A percentile compares a stretch with the other conserved stretches of the same genome.
Conservation (phyloP, 2,797 vertebrate genomes). For the Enteromius treurensis region DNA sequence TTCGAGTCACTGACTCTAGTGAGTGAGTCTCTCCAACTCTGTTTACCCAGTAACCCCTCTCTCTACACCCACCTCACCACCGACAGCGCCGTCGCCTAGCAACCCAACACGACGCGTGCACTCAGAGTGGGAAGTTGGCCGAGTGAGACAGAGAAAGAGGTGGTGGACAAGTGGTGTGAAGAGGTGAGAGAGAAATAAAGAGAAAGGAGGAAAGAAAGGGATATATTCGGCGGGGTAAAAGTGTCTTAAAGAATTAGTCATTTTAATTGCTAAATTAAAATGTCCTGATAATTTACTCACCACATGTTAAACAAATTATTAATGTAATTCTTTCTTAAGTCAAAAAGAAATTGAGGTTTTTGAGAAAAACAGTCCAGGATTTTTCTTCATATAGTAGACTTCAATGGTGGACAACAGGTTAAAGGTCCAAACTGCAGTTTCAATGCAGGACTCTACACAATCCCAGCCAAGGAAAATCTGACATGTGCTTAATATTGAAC, state of each 20-base stretch:
- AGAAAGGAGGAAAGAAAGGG: slow-evolving; percentile 22
- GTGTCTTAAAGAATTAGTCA: neutral
- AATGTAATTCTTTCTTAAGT: neutral
- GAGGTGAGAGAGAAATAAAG: slow-evolving; percentile 42
- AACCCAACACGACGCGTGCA: slow-evolving; percentile 62
- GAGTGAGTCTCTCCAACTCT: slow-evolving; percentile 55
- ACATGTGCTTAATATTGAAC: too few relatives aligned
- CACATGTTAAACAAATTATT: neutral
- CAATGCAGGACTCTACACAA: neutral
- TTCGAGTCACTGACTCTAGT: slow-evolving; percentile 48
- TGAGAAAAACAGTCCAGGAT: neutral
- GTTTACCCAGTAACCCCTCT: slow-evolving; percentile 64
- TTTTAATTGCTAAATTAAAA: neutral
- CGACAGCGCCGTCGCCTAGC: slow-evolving; percentile 63
- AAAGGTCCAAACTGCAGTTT: neutral
- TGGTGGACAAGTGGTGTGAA: slow-evolving; percentile 53
- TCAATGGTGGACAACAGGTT: neutral
- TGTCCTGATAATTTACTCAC: neutral
- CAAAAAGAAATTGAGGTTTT: neutral
- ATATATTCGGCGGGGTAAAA: neutral
- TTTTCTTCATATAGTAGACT: neutral
- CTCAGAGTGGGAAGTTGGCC: slow-evolving; percentile 64
- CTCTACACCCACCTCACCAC: slow-evolving; percentile 66
- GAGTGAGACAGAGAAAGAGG: slow-evolving; percentile 60
- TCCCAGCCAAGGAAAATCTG: neutral